A percentile compares a stretch with the other conserved stretches of the same genome.
Conservation (phyloP, 2,888 invertebrate genomes). For the Sphaerophoria rueppellii region DNA sequence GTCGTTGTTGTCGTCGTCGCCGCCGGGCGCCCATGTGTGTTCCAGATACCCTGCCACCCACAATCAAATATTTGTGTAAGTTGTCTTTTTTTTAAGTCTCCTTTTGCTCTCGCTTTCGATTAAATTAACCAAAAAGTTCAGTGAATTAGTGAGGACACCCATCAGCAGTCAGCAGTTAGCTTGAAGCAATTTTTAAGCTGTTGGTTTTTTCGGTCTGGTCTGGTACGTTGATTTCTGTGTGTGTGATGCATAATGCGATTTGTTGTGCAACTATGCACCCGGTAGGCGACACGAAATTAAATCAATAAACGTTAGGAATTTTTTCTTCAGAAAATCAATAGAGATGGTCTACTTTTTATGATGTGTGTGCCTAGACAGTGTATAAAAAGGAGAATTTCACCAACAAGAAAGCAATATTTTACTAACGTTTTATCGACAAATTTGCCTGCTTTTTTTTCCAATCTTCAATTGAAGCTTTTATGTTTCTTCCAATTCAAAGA, state of each 20-base stretch:
- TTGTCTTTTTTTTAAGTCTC: constrained; percentile 14
- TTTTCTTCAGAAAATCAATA: constrained; percentile 54
- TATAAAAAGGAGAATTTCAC: background rate
- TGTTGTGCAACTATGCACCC: constrained; percentile 60
- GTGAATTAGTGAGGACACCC: constrained; percentile 53
- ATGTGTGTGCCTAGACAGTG: background rate
- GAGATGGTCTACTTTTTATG: constrained; percentile 45
- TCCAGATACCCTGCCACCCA: constrained; percentile 59
- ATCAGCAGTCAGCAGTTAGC: background rate
- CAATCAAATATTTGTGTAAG: constrained; percentile 16
- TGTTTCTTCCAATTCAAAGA: too few species aligned
- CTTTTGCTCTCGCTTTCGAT: constrained; percentile 52
- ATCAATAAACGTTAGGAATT: constrained; percentile 42
- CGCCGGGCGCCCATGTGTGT: constrained; percentile 38
- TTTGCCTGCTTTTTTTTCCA: too few species aligned
- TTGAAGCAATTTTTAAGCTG: background rate
- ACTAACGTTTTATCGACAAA: too few species aligned
- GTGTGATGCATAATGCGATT: constrained; percentile 64
- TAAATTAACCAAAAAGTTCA: constrained; percentile 63
- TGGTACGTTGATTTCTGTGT: background rate
- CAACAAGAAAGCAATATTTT: background rate
- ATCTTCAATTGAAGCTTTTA: too few species aligned
- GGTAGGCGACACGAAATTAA: constrained; percentile 43
- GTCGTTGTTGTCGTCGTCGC: background rate
- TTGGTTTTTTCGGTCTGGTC: background rate